These are phyloP conservation scores for Sebastes fasciatus DNA, from an alignment of 2,113 vertebrate genomes.

Conservation along the genomic window DNA sequence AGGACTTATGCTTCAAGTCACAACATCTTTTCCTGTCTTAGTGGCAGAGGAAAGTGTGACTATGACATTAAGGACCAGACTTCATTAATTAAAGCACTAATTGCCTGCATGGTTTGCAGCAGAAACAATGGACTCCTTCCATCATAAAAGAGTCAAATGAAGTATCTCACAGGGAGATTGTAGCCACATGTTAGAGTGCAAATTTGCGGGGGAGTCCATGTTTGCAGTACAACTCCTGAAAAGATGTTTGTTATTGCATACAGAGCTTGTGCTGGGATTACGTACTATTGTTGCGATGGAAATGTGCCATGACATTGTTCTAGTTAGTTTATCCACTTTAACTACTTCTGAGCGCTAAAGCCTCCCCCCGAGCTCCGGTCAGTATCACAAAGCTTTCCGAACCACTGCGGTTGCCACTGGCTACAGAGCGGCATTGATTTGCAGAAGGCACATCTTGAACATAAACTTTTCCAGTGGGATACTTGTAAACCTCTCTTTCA, in stretches of 20 bases:
- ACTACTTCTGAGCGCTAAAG: not conserved
- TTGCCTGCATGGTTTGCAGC: slow-evolving; percentile 69
- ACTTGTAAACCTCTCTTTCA: slow-evolving; percentile 70
- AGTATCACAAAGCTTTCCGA: slow-evolving; percentile 52
- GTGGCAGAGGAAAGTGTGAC: slow-evolving; percentile 52
- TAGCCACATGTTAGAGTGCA: slow-evolving; percentile 69
- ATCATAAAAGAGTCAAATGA: slow-evolving; percentile 67
- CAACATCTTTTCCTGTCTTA: too few relatives aligned
- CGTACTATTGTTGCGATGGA: not conserved
- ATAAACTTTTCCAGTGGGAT: slow-evolving; percentile 61
- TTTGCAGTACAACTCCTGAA: slow-evolving; percentile 27
- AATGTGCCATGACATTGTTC: slow-evolving; percentile 28
- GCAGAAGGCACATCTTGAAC: slow-evolving; percentile 62
- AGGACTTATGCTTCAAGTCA: not conserved
- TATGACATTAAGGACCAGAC: slow-evolving; percentile 70
- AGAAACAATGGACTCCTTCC: slow-evolving; percentile 70
- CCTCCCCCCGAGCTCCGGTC: slow-evolving; percentile 2
- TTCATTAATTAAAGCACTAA: slow-evolving; percentile 71
- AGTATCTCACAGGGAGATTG: slow-evolving; percentile 75
- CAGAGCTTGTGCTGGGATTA: slow-evolving; percentile 1
- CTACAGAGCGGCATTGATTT: slow-evolving; percentile 49
- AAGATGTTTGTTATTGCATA: slow-evolving; percentile 41
- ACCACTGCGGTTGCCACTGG: slow-evolving; percentile 45
- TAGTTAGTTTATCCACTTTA: slow-evolving; percentile 15
- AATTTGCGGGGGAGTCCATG: slow-evolving; percentile 6